phyloP scores from a whole-genome alignment of 1,140 invertebrate species.

The Manduca sexta region DNA sequence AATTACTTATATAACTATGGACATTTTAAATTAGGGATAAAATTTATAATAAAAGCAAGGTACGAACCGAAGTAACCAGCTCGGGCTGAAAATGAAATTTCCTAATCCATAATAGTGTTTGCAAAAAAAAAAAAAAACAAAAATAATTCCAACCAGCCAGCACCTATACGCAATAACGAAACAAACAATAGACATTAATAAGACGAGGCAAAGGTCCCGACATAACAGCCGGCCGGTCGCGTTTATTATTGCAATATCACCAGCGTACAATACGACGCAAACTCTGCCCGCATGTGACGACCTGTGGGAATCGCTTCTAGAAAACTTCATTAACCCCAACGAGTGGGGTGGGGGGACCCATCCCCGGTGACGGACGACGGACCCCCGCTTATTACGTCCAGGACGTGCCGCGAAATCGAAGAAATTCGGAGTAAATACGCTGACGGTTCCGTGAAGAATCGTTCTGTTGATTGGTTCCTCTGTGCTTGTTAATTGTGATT shows the following conservation, averaged over 20 bases:
- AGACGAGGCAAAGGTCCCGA: slow-evolving; percentile 36
- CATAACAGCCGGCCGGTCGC: slow-evolving; percentile 45
- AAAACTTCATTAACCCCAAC: slow-evolving; percentile 69
- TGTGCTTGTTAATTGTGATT: slow-evolving; percentile 64
- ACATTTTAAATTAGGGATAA: too few species aligned
- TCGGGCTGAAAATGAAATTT: too few species aligned
- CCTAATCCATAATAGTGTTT: too few species aligned
- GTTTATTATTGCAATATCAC: slow-evolving; percentile 70
- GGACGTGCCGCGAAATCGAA: slow-evolving; percentile 70
- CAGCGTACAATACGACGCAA: slow-evolving; percentile 65
- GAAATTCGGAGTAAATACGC: slow-evolving; percentile 68
- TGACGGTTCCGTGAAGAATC: slow-evolving; percentile 53
- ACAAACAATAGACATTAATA: slow-evolving; percentile 71
- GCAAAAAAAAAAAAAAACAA: too few species aligned
- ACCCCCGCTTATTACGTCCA: slow-evolving; percentile 65
- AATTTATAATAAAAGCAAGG: too few species aligned
- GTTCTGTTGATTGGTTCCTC: slow-evolving; percentile 57
- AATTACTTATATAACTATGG: too few species aligned
- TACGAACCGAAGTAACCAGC: too few species aligned
- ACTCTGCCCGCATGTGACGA: slow-evolving; percentile 64
- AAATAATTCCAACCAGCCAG: too few species aligned
- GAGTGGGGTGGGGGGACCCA: slow-evolving; percentile 13
- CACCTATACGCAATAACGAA: slow-evolving; percentile 46
- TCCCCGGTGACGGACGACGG: slow-evolving; percentile 51
- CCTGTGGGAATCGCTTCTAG: slow-evolving; percentile 68